Conservation (phyloP, 1,140 invertebrate species). For the Cherax quadricarinatus region DNA sequence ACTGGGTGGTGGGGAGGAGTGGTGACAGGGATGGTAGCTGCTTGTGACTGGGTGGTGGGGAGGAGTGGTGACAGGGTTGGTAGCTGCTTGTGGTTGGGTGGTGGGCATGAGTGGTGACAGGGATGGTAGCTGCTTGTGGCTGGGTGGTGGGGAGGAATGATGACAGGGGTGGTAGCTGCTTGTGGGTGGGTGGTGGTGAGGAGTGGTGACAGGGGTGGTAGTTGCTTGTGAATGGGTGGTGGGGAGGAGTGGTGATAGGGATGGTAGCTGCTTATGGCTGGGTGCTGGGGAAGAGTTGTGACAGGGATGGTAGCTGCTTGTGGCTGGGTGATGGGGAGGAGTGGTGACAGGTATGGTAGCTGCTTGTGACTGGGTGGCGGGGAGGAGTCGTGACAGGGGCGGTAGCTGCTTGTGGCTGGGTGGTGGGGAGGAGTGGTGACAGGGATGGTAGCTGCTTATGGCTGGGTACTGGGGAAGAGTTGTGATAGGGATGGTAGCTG, state of each 20-base stretch:
- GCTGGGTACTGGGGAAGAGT: neutral
- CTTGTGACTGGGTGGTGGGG: neutral
- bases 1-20: neutral
- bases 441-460: neutral
- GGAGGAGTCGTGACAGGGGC: neutral
- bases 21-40: neutral
- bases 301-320: too few species aligned
- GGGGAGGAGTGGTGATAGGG: neutral
- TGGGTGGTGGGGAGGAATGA: too few species aligned
- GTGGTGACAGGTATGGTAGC: neutral
- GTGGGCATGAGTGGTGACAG: neutral
- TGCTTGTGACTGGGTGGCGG: neutral
- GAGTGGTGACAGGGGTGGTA: neutral
- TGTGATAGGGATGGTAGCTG: neutral
- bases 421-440: neutral
- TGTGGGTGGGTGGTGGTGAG: neutral
- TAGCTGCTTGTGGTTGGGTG: too few species aligned
- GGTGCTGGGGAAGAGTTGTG: too few species aligned
- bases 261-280: too few species aligned
- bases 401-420: neutral
- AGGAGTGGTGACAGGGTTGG: neutral
- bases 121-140: too few species aligned
- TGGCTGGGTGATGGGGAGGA: neutral
- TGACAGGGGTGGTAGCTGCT: neutral
- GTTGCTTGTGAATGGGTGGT: too few species aligned